Evolutionary conservation across 2,888 invertebrate genomes (phyloP).

Genomic region (Drosophila stalkeri): DNA sequence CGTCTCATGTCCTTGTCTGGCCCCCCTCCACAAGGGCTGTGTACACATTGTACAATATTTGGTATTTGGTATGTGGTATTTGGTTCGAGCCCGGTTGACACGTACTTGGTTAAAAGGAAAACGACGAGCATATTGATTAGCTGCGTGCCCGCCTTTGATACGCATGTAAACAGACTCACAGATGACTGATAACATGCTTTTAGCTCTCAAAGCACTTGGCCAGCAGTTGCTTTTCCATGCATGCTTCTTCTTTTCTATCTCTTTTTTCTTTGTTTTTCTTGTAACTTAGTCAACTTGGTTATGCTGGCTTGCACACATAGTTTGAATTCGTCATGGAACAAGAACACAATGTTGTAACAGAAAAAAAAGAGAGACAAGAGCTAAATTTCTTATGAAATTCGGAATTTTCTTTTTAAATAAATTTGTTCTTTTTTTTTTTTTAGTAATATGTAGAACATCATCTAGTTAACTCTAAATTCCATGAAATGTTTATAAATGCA

Average conservation of each 20-base stretch:
- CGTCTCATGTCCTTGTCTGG: slow-evolving; percentile 39
- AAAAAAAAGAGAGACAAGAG: neutral
- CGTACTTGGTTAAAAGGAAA: slow-evolving; percentile 81
- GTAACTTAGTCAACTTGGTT: slow-evolving; percentile 33
- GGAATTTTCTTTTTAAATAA: slow-evolving; percentile 4
- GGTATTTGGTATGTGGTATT: slow-evolving; percentile 32
- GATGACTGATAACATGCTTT: slow-evolving; percentile 77
- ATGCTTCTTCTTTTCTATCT: slow-evolving; percentile 4
- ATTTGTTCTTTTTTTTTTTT: neutral
- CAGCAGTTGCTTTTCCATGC: slow-evolving; percentile 17
- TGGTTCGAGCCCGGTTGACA: slow-evolving; percentile 67
- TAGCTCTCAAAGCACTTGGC: slow-evolving; percentile 63
- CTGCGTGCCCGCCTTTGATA: slow-evolving; percentile 65
- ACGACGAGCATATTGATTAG: slow-evolving; percentile 81
- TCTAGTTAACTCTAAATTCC: neutral
- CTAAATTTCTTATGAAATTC: slow-evolving; percentile 26
- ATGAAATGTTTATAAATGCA: neutral
- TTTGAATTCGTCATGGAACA: slow-evolving; percentile 37
- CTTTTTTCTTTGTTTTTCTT: slow-evolving; percentile 8
- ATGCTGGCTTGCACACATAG: slow-evolving; percentile 49
- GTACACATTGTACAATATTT: slow-evolving; percentile 42
- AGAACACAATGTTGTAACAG: slow-evolving; percentile 5
- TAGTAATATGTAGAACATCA: slow-evolving; percentile 15
- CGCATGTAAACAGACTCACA: slow-evolving; percentile 60
- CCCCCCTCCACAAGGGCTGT: neutral